Evolutionary conservation across 2,888 invertebrate species (phyloP), one percentile per base, ranked within the genome.

Genomic region (Nemoura dubitans): DNA sequence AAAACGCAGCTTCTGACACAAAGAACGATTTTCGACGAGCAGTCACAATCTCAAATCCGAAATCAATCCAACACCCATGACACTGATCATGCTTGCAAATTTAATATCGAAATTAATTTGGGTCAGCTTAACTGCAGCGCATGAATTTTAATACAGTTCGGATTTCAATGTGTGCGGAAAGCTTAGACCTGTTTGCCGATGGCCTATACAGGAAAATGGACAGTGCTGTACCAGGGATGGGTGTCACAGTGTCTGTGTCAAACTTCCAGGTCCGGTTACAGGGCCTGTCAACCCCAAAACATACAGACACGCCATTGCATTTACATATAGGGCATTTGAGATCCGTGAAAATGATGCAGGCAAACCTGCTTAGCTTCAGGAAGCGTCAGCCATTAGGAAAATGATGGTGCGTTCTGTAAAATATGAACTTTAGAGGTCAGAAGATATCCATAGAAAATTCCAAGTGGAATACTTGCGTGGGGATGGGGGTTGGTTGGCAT

Each of bases 101-200:
- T 59, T 59, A 59, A 59, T 59, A 59, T 21, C 14, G 59, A 59
- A 59, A 59, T 59, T 59, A 59, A 81, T 28, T 29, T 29, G 3
- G 1, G 29, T 81, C 81, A 29, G 81, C 81, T 81, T 81, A 81
- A 81, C 30, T 30, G 30, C 30, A 29, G 7, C 27, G 5, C 30
- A 27, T 29, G 28, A 5, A 81, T 81, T 81, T 81, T 81, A 81
- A 81, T 81, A 30, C 28, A 30, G 36, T 36, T 81, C n/a, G 30
- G 81, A 30, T 81, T 81, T 25, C 16, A 81, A 29, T 21, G 29
- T 29, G 81, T 28, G 81, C 28, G 81, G 27, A 14, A 30, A 81
- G 28, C 30, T 14, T 80, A 29, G 81, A 81, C 10, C 21, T 30
- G 30, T 21, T 21, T 27, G 81, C 30, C 28, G 27, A 14, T 26